phyloP scores from a whole-genome alignment of 2,113 vertebrate genomes.

The Engraulis encrasicolus region DNA sequence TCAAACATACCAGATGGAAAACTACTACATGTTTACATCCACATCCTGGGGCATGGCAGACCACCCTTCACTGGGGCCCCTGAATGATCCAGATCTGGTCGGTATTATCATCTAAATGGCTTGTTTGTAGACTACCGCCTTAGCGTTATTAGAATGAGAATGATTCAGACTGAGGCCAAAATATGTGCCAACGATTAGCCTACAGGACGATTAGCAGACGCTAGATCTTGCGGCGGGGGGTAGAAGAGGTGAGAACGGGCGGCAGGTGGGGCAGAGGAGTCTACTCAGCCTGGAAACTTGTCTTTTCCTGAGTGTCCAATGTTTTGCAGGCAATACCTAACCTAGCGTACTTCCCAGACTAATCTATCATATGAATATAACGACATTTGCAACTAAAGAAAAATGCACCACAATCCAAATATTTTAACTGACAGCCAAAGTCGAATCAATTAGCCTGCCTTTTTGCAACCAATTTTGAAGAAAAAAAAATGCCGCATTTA shows the following conservation, averaged over 20 bases:
- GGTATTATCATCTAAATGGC: conserved; percentile 45
- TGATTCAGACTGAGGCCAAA: conserved; percentile 52
- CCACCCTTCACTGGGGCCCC: not conserved
- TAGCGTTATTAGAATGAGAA: conserved; percentile 58
- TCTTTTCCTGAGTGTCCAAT: not conserved
- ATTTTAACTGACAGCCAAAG: no score
- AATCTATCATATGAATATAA: no score
- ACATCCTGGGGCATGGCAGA: not conserved
- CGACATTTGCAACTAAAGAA: not conserved
- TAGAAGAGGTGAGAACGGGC: conserved; percentile 19
- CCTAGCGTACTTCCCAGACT: no score
- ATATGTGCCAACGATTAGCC: conserved; percentile 43
- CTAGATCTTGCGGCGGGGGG: conserved; percentile 1
- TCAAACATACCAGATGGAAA: not conserved
- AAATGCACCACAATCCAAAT: not conserved
- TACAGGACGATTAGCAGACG: conserved; percentile 56
- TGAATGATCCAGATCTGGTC: not conserved
- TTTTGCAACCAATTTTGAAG: no score
- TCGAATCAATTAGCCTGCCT: no score
- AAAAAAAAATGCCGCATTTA: no score
- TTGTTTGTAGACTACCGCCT: conserved; percentile 48
- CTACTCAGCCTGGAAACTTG: not conserved
- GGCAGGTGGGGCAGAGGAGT: not conserved
- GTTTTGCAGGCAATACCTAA: no score
- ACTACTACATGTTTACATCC: not conserved